Base-by-base conservation (phyloP, 2,888 invertebrate species). In the Gasteruption jaculator region DNA sequence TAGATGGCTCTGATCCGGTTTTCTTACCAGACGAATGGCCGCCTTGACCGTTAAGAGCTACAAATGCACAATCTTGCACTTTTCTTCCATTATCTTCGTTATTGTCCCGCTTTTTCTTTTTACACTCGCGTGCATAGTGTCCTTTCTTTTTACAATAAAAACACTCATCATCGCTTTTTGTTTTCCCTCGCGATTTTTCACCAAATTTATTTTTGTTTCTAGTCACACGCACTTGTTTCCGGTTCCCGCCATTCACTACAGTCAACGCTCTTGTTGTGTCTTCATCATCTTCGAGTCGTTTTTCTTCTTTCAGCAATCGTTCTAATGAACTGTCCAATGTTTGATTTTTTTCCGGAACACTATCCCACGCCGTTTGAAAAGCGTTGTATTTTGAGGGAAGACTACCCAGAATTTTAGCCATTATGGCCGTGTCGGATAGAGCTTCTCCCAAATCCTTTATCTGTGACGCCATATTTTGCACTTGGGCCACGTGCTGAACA, bases 291-390 rank as follows among this genome's bases (percentile, higher is more conserved):
- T 30, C 29, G 1, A 43, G 8, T 16, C 48, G 26, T 0, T 15
- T 14, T 24, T 56, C 50, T 41, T 58, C 56, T 24, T 41, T 44
- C 1, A 52, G 41, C 1, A 51, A 40, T 11, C 50, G 30, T 38
- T 54, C 54, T n/a, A 43, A 39, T 5, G 52, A 41, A 11, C 44
- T 41, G 6, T 47, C 36, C 3, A 52, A 6, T 1, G 51, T 54
- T 29, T 55, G 53, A 1, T 34, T 31, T 10, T 2, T 16, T 1
- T 19, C 18, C 8, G 34, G 1, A 16, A 49, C 49, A 21, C 46
- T 49, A 16, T 45, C 43, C 43, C 45, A 45, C n/a, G 45, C 45
- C 4, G 40, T 45, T 1, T 43, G 27, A 3, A 47, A 31, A 2
- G 43, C 8, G 27, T 45, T 41, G 18, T 29, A 49, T 36, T 45